These are phyloP conservation scores for Pycnonotus jocosus DNA, from an alignment of 2,113 vertebrate genomes.

Conservation along the genomic window DNA sequence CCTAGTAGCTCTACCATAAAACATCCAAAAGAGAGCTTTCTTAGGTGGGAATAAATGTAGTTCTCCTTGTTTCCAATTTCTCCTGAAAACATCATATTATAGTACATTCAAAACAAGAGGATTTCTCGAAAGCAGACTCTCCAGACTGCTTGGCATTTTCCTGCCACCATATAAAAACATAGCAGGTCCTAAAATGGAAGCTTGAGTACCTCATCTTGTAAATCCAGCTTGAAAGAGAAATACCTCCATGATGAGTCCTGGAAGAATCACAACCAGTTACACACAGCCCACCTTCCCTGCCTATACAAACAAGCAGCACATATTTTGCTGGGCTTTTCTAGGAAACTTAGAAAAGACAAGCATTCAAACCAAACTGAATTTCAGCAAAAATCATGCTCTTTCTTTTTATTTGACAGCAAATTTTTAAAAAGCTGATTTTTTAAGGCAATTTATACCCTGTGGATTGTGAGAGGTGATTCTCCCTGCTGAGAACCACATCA, in stretches of 20 bases:
- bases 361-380: background rate
- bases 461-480: background rate
- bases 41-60: background rate
- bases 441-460: background rate
- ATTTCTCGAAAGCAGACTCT: background rate
- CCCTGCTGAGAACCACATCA: background rate
- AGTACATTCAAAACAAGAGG: background rate
- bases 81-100: background rate
- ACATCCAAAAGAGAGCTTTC: background rate
- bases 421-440: background rate
- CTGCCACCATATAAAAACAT: background rate
- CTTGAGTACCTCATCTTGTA: background rate
- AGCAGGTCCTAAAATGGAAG: background rate
- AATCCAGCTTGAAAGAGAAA: background rate
- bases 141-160: background rate
- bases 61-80: background rate
- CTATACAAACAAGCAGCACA: background rate
- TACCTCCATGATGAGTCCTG: background rate
- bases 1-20: background rate
- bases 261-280: background rate
- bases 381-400: background rate
- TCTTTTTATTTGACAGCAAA: background rate
- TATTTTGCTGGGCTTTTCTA: background rate
- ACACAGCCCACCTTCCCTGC: fast-evolving
- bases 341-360: background rate